These are phyloP conservation scores for Ophiodon elongatus DNA, from an alignment of 2,113 vertebrate species.

Conservation along the genomic window DNA sequence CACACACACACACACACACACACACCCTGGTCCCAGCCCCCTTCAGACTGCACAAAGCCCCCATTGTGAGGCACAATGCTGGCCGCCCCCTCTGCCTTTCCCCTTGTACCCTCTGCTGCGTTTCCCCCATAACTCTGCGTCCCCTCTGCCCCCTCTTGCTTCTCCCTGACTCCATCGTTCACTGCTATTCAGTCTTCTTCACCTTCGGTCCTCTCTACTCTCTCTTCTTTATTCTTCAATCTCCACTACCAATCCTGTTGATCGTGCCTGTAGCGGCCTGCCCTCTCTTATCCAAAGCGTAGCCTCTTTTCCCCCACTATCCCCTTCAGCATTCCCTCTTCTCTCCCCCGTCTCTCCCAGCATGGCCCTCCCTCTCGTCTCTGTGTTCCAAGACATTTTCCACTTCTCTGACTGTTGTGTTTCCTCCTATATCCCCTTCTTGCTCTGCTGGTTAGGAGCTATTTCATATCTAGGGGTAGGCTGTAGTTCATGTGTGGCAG, in stretches of 20 bases:
- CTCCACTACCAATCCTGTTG: constrained; percentile 6
- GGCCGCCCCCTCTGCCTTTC: constrained; percentile 70
- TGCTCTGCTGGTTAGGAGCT: constrained; percentile 6
- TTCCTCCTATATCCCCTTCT: neutral
- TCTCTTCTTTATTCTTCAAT: constrained; percentile 13
- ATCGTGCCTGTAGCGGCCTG: constrained; percentile 1
- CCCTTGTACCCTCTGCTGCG: constrained; percentile 64
- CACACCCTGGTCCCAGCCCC: constrained; percentile 71
- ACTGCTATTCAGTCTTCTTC: constrained; percentile 16
- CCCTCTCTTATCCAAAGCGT: constrained; percentile 10
- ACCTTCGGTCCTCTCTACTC: neutral
- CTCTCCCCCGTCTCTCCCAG: neutral
- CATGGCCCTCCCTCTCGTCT: neutral
- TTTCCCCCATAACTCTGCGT: constrained; percentile 63
- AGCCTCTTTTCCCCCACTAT: neutral
- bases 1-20: constrained; percentile 14
- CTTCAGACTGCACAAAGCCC: constrained; percentile 77
- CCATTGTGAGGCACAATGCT: constrained; percentile 80
- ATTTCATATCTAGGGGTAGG: constrained; percentile 22
- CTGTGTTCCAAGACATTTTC: constrained; percentile 33
- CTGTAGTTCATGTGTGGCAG: neutral
- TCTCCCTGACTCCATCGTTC: constrained; percentile 37
- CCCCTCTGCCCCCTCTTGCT: constrained; percentile 45
- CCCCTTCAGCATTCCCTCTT: neutral
- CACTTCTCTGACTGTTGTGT: constrained; percentile 14